Conservation (phyloP, 2,113 vertebrate genomes). For the Sinosuthora webbiana region DNA sequence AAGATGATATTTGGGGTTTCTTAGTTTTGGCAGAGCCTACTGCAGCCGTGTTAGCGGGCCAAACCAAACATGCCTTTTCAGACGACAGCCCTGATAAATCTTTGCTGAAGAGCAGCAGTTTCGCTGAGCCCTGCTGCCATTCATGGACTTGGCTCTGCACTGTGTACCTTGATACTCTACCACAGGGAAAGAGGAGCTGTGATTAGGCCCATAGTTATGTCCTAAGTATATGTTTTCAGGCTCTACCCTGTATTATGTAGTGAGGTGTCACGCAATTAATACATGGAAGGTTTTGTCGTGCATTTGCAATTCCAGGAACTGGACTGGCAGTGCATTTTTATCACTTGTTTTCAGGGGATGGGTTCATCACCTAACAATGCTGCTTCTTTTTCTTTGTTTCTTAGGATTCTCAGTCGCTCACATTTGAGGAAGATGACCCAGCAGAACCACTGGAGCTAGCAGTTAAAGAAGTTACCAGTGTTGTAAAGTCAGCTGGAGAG, state of each 20-base stretch:
- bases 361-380: background rate
- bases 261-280: slow-evolving; percentile 7
- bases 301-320: background rate
- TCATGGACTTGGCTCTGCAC: background rate
- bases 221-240: slow-evolving; percentile 10
- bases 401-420: slow-evolving; percentile 79
- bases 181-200: background rate
- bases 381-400: background rate
- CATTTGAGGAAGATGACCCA: slow-evolving; percentile 80
- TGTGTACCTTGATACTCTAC: background rate
- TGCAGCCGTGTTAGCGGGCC: background rate
- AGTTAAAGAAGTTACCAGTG: slow-evolving; percentile 77
- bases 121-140: background rate
- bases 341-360: background rate
- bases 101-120: background rate
- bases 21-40: background rate
- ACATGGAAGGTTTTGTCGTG: background rate
- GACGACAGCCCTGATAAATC: background rate
- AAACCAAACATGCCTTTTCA: background rate
- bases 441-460: slow-evolving; percentile 79
- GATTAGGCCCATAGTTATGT: background rate
- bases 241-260: background rate
- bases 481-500: slow-evolving; percentile 74
- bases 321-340: background rate
- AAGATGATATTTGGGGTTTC: background rate